Evolutionary conservation across 2,888 invertebrate genomes (phyloP).

Genomic region (Rhagophthalmus giganteus): DNA sequence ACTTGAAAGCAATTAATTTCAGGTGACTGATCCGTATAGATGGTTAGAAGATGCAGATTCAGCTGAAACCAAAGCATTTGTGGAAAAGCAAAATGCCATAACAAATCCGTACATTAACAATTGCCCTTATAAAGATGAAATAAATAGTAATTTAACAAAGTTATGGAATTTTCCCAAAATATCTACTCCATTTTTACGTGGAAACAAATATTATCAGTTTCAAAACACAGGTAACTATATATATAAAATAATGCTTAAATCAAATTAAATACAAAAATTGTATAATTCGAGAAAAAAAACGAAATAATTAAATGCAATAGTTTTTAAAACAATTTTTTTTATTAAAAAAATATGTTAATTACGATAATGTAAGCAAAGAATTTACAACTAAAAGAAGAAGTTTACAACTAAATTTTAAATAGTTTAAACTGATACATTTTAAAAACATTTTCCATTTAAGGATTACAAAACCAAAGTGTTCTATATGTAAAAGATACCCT

Average conservation of each 20-base stretch:
- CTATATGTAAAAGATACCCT: conserved; percentile 82
- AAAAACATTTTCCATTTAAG: conserved; percentile 55
- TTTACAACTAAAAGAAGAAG: too few species aligned
- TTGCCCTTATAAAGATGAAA: conserved; percentile 71
- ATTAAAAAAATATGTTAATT: too few species aligned
- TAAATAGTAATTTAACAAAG: conserved; percentile 80
- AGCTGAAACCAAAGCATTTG: conserved; percentile 86
- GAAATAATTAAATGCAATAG: too few species aligned
- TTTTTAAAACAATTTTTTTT: too few species aligned
- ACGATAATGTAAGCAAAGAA: too few species aligned
- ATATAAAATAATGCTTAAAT: not conserved
- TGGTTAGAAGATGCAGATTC: conserved; percentile 97
- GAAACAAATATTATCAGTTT: conserved; percentile 86
- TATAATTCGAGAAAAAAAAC: too few species aligned
- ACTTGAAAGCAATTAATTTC: conserved; percentile 21
- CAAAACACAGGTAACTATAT: conserved; percentile 68
- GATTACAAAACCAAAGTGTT: conserved; percentile 97
- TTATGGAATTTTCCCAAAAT: conserved; percentile 97
- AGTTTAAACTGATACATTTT: too few species aligned
- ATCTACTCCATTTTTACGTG: conserved; percentile 81
- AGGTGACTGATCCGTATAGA: conserved; percentile 89
- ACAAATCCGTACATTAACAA: conserved; percentile 82
- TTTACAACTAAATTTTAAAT: too few species aligned
- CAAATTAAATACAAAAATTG: too few species aligned
- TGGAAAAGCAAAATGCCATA: conserved; percentile 86